A percentile compares a stretch with the other conserved stretches of the same genome.
These are phyloP conservation scores for Lasioglossum leucozonium DNA, from an alignment of 2,888 invertebrate species.

Conservation along the genomic window DNA sequence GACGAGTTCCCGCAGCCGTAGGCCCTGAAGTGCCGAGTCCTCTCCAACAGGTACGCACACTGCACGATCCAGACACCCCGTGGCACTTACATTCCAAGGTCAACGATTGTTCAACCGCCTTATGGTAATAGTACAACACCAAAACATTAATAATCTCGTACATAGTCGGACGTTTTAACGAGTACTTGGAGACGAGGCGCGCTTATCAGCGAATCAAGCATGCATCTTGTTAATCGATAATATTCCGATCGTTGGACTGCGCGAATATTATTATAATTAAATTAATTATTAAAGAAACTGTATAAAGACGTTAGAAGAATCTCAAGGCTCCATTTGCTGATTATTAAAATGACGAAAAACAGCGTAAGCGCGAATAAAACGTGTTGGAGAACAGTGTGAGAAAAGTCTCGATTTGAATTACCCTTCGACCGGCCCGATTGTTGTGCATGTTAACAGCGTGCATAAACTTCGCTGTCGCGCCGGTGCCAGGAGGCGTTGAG, in stretches of 20 bases:
- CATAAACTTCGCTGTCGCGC: slow-evolving; percentile 83
- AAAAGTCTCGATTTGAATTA: slow-evolving; percentile 78
- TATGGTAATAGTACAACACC: slow-evolving; percentile 47
- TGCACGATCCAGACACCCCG: slow-evolving; percentile 93
- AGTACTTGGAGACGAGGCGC: background rate
- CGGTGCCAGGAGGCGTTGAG: slow-evolving; percentile 82
- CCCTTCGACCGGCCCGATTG: slow-evolving; percentile 91
- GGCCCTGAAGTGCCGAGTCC: slow-evolving; percentile 86
- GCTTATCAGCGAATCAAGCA: too few relatives aligned
- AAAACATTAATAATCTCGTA: background rate
- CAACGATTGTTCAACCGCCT: slow-evolving; percentile 88
- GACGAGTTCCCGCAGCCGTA: slow-evolving; percentile 86
- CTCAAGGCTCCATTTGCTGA: too few relatives aligned
- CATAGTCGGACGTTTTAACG: background rate
- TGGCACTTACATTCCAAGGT: slow-evolving; percentile 92
- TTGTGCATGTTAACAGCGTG: slow-evolving; percentile 93
- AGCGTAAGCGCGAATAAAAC: too few relatives aligned
- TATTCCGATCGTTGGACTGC: too few relatives aligned
- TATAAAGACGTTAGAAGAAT: too few relatives aligned
- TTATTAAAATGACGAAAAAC: too few relatives aligned
- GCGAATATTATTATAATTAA: too few relatives aligned
- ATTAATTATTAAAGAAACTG: too few relatives aligned
- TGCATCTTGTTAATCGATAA: too few relatives aligned
- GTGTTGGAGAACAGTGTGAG: too few relatives aligned
- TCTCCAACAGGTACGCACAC: slow-evolving; percentile 93